Percentiles rank a stretch among this genome's conserved stretches.
phyloP scores from a whole-genome alignment of 2,113 vertebrate genomes.

The Andinoacara biseriatus region DNA sequence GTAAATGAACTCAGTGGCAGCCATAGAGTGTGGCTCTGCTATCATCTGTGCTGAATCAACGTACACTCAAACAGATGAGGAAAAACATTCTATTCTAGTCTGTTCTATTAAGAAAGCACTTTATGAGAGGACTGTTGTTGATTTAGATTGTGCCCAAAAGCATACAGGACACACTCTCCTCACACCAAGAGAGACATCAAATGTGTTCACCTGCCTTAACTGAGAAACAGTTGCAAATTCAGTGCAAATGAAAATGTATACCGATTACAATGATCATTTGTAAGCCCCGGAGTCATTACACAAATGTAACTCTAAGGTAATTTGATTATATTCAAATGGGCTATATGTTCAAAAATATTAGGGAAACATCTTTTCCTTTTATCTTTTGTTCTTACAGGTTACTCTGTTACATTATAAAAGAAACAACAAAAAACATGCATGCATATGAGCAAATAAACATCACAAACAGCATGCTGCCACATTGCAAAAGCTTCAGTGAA shows the following conservation, averaged over 20 bases:
- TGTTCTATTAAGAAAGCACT: not conserved
- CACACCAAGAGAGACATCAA: not conserved
- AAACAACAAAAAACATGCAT: not conserved
- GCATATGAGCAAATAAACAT: not conserved
- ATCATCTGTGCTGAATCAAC: not conserved
- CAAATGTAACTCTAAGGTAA: not conserved
- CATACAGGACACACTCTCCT: not conserved
- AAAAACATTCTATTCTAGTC: not conserved
- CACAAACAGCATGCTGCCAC: not conserved
- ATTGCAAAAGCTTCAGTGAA: not conserved
- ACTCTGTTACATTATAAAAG: not conserved
- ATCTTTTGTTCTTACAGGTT: not conserved
- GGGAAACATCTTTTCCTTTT: not conserved
- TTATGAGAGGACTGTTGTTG: not conserved
- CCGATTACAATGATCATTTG: constrained; percentile 2
- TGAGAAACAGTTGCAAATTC: constrained; percentile 20
- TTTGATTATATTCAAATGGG: constrained; percentile 26
- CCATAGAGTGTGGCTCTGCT: not conserved
- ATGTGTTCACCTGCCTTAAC: not conserved
- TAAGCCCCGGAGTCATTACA: not conserved
- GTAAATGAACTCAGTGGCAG: constrained; percentile 20
- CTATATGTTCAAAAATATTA: not conserved
- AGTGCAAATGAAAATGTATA: constrained; percentile 19
- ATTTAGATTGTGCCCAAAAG: not conserved
- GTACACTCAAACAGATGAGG: not conserved